phyloP scores from a whole-genome alignment of 2,888 invertebrate genomes.

The Branchellion lobata region DNA sequence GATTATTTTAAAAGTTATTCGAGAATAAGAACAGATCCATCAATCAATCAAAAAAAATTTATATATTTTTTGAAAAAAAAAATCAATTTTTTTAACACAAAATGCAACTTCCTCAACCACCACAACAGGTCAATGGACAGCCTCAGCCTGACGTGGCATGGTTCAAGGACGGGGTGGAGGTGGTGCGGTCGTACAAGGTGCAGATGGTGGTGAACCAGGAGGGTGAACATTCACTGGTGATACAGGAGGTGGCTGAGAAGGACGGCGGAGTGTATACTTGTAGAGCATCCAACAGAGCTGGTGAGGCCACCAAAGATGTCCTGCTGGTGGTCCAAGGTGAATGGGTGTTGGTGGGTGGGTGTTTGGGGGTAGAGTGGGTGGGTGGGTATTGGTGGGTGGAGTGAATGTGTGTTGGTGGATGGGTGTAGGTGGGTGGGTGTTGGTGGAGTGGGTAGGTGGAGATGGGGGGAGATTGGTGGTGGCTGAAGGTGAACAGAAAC shows the following conservation, averaged over 20 bases:
- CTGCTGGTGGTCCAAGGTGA: slow-evolving; percentile 74
- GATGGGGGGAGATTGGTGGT: too few relatives aligned
- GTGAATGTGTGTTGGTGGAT: too few relatives aligned
- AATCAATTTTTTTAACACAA: slow-evolving; percentile 56
- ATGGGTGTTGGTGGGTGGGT: too few relatives aligned
- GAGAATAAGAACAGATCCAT: too few relatives aligned
- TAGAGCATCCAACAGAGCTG: slow-evolving; percentile 88
- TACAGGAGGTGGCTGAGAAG: slow-evolving; percentile 82
- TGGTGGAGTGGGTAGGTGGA: too few relatives aligned
- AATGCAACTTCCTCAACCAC: neutral
- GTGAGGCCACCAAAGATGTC: slow-evolving; percentile 87
- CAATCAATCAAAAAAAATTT: too few relatives aligned
- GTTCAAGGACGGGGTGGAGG: slow-evolving; percentile 66
- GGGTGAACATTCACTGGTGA: slow-evolving; percentile 92
- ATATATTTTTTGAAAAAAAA: slow-evolving; percentile 45
- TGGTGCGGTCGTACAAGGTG: slow-evolving; percentile 79
- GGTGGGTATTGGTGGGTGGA: too few relatives aligned
- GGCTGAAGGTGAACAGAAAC: too few relatives aligned
- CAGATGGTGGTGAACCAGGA: slow-evolving; percentile 84
- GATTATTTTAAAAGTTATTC: too few relatives aligned
- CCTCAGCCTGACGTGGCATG: slow-evolving; percentile 42
- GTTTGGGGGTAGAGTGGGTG: too few relatives aligned
- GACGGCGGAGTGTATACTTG: slow-evolving; percentile 88
- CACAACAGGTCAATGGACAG: slow-evolving; percentile 26
- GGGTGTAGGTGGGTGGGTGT: too few relatives aligned